Percentiles rank a stretch among this genome's conserved stretches.
These are phyloP conservation scores for Apodemus sylvaticus DNA, from an alignment of 2,113 vertebrate species.

Conservation along the genomic window DNA sequence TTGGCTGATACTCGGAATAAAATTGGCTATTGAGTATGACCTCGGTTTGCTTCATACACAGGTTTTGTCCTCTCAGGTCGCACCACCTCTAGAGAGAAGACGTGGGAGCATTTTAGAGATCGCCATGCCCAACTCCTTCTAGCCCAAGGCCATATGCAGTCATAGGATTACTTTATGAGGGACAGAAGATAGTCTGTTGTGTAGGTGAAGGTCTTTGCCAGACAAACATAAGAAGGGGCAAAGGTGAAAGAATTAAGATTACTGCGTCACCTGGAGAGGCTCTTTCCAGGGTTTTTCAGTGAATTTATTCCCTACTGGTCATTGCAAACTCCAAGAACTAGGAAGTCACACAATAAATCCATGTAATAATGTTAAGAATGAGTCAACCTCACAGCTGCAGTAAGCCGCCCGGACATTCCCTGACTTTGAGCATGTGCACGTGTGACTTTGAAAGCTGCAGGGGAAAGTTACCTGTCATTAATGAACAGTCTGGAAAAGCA, in stretches of 20 bases:
- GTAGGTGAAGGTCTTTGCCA: neutral
- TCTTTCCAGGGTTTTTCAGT: neutral
- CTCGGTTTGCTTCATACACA: neutral
- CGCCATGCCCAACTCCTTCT: neutral
- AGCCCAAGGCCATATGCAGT: neutral
- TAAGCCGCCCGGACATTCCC: neutral
- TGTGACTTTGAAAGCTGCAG: neutral
- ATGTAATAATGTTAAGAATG: neutral
- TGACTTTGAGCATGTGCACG: neutral
- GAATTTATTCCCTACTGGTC: neutral
- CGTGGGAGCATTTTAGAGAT: neutral
- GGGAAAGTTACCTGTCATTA: neutral
- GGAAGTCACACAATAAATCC: neutral
- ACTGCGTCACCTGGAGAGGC: neutral
- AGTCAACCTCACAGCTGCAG: neutral
- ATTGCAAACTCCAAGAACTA: neutral
- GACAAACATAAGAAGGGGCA: neutral
- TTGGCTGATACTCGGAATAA: neutral
- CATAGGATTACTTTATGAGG: rapidly evolving
- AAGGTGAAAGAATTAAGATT: neutral
- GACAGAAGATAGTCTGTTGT: rapidly evolving
- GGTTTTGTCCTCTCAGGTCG: neutral
- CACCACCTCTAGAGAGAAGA: neutral
- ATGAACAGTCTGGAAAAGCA: neutral
- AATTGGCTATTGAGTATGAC: neutral